Conservation (phyloP, 2,797 vertebrate genomes). For the Adrianichthys oophorus region DNA sequence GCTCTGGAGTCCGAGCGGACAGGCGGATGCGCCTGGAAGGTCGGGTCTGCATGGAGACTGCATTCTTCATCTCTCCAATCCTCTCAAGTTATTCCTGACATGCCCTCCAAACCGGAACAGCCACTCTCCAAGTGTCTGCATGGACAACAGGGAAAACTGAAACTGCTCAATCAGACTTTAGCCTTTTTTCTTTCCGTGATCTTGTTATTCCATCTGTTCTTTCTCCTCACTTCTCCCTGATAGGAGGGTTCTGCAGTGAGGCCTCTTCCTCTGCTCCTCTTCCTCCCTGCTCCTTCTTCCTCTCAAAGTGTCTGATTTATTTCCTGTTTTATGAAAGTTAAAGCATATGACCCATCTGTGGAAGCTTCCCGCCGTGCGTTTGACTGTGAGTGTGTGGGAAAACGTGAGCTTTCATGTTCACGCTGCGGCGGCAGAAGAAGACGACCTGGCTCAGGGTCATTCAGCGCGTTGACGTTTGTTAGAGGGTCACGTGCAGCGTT, state of each 20-base stretch:
- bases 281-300: conserved; percentile 11
- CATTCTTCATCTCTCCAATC: conserved; percentile 51
- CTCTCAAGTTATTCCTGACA: conserved; percentile 54
- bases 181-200: conserved; percentile 17
- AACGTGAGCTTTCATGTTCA: too few relatives aligned
- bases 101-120: conserved; percentile 48
- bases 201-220: conserved; percentile 32
- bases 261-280: too few relatives aligned
- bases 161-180: conserved; percentile 56
- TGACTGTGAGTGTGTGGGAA: conserved; percentile 5
- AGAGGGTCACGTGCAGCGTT: conserved; percentile 27
- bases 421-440: background rate
- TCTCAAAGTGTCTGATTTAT: conserved; percentile 60
- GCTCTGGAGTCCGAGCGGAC: conserved; percentile 61
- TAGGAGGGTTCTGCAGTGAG: too few relatives aligned
- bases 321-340: conserved; percentile 40
- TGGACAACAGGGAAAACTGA: conserved; percentile 36
- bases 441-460: too few relatives aligned
- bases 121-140: conserved; percentile 6
- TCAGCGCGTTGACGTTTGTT: conserved; percentile 31
- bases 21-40: conserved; percentile 46
- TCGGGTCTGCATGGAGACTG: conserved; percentile 24
- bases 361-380: conserved; percentile 26
- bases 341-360: conserved; percentile 54
- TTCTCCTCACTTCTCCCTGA: background rate